phyloP scores from a whole-genome alignment of 2,888 invertebrate genomes.

The Odontothrips loti region DNA sequence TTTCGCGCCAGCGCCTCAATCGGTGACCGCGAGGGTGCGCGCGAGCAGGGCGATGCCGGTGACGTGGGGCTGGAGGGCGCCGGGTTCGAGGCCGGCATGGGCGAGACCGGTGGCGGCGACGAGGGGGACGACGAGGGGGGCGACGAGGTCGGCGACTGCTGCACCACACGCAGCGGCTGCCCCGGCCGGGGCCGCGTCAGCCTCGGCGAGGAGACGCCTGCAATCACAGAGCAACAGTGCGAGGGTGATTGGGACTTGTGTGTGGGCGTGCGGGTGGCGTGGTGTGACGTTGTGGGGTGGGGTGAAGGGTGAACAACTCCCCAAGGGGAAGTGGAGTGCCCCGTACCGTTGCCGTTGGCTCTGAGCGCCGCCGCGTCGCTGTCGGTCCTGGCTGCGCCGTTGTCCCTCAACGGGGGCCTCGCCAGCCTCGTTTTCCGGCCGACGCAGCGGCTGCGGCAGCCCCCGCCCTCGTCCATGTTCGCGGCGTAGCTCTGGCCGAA shows the following conservation, averaged over 20 bases:
- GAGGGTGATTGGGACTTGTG: too few relatives aligned
- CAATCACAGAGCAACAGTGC: neutral
- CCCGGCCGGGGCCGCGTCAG: constrained; percentile 51
- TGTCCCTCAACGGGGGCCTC: neutral
- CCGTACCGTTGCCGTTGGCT: constrained; percentile 1
- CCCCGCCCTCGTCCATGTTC: neutral
- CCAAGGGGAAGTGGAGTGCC: neutral
- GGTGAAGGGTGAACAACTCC: too few relatives aligned
- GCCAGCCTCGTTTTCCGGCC: neutral
- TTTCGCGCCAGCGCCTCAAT: constrained; percentile 39
- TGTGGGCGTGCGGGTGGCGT: too few relatives aligned
- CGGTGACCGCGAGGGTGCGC: constrained; percentile 7
- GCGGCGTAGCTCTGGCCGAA: neutral
- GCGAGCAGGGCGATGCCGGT: constrained; percentile 54
- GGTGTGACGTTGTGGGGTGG: too few relatives aligned
- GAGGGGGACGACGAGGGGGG: constrained; percentile 47
- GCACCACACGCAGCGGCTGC: constrained; percentile 49
- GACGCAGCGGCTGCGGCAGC: neutral
- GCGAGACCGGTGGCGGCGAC: constrained; percentile 64
- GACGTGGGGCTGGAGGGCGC: constrained; percentile 56
- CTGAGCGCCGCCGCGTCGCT: neutral
- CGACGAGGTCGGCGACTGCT: constrained; percentile 27
- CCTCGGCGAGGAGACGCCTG: neutral
- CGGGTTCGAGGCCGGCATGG: constrained; percentile 48
- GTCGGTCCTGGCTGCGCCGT: neutral